Base-by-base conservation (phyloP, 2,113 vertebrate genomes). In the Charadrius vociferus region DNA sequence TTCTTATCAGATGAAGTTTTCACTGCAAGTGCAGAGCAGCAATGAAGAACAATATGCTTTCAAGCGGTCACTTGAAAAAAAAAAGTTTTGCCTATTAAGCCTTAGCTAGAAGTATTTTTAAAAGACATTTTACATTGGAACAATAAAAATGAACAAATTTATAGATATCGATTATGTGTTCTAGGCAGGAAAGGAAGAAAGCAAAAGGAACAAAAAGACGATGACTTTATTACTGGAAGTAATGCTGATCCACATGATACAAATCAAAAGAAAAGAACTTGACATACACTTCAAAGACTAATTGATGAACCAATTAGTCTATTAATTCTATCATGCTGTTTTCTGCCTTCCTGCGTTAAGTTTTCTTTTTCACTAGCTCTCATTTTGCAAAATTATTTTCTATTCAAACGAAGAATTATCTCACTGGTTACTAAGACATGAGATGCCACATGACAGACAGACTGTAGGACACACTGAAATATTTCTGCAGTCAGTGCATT, bases 231-330 rank as follows among this genome's bases (percentile, higher is more conserved):
- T 92, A 53, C 34, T 79, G 62, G 30, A 86, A 94, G 45, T 50
- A 65, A 50, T 41, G 24, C 34, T 77, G 62, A 94, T 77, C 39
- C 52, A 82, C 36, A 26, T 23, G 36, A 53, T n/a, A 75, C 11
- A 89, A 93, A 94, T 81, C 63, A 87, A 93, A 84, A 83, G 41
- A 70, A 56, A 77, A 88, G 20, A 88, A 80, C 37, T 55, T 74
- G 65, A 84, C 65, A 30, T 56, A 49, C 7, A 53, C 20, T 88
- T 93, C 55, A 91, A 75, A 94, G 23, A 56, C 55, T 45, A 92
- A 86, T 11, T 73, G 58, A 85, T 82, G 43, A 92, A 80, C 10
- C 82, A 45, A 88, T 92, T 56, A 67, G 39, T 68, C 26, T 62
- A 58, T 66, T 93, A 92, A 86, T 81, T 90, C 23, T 77, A 21